Evolutionary conservation across 1,140 invertebrate genomes (phyloP).

Genomic region (Aporrectodea caliginosa): DNA sequence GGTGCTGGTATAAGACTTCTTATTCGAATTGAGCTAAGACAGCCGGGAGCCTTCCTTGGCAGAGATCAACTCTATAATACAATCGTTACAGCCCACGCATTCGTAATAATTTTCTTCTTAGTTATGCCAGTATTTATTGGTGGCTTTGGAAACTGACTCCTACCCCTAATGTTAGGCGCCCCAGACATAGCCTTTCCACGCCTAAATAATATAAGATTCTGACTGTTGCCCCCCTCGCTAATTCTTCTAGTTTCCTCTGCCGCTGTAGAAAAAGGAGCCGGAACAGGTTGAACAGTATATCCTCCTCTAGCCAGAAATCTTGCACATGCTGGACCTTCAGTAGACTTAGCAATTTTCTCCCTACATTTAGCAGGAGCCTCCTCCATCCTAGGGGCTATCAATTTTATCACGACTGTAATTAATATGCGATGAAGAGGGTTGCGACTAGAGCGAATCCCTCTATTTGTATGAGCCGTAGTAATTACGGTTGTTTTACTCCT

Average conservation of each 20-base stretch:
- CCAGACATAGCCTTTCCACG: conserved; percentile 73
- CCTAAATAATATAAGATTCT: conserved; percentile 76
- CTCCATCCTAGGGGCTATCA: conserved; percentile 66
- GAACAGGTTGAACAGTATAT: conserved; percentile 66
- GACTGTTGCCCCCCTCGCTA: conserved; percentile 64
- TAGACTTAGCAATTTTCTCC: conserved; percentile 67
- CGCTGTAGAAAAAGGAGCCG: conserved; percentile 63
- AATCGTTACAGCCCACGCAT: conserved; percentile 69
- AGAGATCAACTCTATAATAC: conserved; percentile 70
- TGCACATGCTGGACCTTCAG: conserved; percentile 61
- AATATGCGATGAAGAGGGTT: conserved; percentile 52
- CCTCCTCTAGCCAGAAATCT: conserved; percentile 63
- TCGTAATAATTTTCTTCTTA: conserved; percentile 77
- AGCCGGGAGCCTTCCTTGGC: conserved; percentile 61
- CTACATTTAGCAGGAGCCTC: conserved; percentile 66
- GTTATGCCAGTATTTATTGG: conserved; percentile 74
- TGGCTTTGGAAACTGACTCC: conserved; percentile 73
- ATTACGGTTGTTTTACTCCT: conserved; percentile 67
- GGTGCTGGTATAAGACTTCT: conserved; percentile 64
- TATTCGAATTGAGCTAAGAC: conserved; percentile 67
- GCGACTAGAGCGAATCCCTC: conserved; percentile 59
- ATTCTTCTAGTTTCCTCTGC: conserved; percentile 61
- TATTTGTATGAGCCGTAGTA: conserved; percentile 64
- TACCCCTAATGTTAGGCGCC: conserved; percentile 67
- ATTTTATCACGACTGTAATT: conserved; percentile 60